phyloP scores from a whole-genome alignment of 2,888 invertebrate species.

The Pteria penguin region DNA sequence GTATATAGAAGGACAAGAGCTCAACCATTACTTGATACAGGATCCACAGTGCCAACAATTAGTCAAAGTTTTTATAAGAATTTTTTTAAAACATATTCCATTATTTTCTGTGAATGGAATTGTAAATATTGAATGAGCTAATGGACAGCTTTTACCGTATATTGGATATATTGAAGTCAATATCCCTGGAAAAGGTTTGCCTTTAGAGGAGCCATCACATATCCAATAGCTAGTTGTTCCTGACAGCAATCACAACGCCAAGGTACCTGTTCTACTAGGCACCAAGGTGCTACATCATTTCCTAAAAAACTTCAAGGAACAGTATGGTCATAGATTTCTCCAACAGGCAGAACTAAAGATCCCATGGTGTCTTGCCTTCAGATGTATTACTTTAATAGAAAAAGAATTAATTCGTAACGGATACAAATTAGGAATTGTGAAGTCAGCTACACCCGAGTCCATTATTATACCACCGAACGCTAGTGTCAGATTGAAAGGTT shows the following conservation, averaged over 20 bases:
- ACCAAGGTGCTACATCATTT: constrained; percentile 8
- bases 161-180: constrained; percentile 13
- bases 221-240: constrained; percentile 10
- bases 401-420: not conserved
- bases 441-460: not conserved
- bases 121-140: constrained; percentile 19
- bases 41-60: not conserved
- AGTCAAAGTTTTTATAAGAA: constrained; percentile 2
- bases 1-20: not conserved
- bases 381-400: not conserved
- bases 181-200: not conserved
- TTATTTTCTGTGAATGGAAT: not conserved
- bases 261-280: constrained; percentile 20
- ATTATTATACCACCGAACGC: not conserved
- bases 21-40: constrained; percentile 12
- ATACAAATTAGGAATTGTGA: not conserved
- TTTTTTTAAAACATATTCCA: not conserved
- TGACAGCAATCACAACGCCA: constrained; percentile 7
- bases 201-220: not conserved
- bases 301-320: not conserved
- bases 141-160: constrained; percentile 12
- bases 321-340: constrained; percentile 3
- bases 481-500: too few relatives aligned
- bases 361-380: not conserved
- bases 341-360: not conserved